Evolutionary conservation across 2,113 vertebrate species (phyloP), one percentile per base, ranked within the genome.

Genomic region (chimpanzee (Pan troglodytes)): DNA sequence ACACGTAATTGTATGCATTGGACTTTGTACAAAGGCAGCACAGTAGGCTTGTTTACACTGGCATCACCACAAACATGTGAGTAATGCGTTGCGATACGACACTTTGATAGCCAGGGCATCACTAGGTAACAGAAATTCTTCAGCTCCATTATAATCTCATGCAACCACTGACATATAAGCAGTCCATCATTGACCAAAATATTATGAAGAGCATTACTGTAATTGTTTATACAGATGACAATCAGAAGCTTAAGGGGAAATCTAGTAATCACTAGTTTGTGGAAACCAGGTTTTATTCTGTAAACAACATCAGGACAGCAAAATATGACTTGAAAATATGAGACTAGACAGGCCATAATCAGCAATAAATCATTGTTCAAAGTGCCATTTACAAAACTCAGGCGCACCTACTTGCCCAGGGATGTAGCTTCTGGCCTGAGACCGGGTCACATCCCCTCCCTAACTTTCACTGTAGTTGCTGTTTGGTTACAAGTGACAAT

Each of bases 271-370:
- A 40, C 57, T 85, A 14, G 27, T 78, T 87, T 92, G 50, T 94
- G 35, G 68, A 91, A 86, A 84, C 35, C 43, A 90, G 48, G 35
- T 90, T 94, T 93, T 95, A 70, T 64, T 35, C 50, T 25, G 17
- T 93, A 76, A 95, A 73, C 80, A 70, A 8, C 32, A 88, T 30
- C 20, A 55, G n/a, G 17, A 86, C 25, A 22, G n/a, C 30, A 97
- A 90, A 95, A 93, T 64, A 82, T 82, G 30, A 88, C 82, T 95
- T 92, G 43, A 90, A 78, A 94, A 76, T 88, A 38, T 72, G 75
- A 93, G 45, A 81, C n/a, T 17, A 3, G 22, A 93, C 76, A 85
- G 38, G 30, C 5, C 55, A 81, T 90, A 20, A 75, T 88, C 90
- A 50, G n/a, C 80, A 67, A 67, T 75, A 91, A 59, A 94, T 89